Evolutionary conservation across 2,888 invertebrate genomes (phyloP), one percentile per base, ranked within the genome.

Genomic region (Melitaea athalia): DNA sequence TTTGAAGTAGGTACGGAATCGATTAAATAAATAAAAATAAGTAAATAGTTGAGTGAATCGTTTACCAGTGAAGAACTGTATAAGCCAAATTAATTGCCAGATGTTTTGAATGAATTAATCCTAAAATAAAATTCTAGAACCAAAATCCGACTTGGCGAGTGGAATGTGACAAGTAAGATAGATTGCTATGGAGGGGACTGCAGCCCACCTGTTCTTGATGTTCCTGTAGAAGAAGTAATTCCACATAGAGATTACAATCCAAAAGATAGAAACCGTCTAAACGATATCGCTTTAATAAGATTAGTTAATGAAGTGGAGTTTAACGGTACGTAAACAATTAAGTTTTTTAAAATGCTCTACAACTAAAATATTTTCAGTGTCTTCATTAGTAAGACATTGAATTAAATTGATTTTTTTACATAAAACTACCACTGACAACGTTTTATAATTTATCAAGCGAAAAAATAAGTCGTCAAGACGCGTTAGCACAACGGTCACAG

Each of bases 271-370:
- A 93, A 95, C 77, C 95, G 95, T 76, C 87, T 91, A 38, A 89
- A 96, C 79, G 97, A 97, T 79, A 95, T 97, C 55, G 97, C 96
- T 0, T 85, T 97, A 14, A 78, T 97, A 49, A 93, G 96, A 64
- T 86, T 97, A 14, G 77, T 87, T 0, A 80, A 81, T 0, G 85
- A 93, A 43, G 94, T 95, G 0, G 72, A 78, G 5, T 94, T 91
- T 77, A 94, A 93, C 63, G 92, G 94, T 94, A 82, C 79, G 66
- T 65, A 38, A 38, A 0, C 38, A 3, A 38, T 38, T 38, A 3
- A 38, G 5, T 38, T 38, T 47, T 33, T 31, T 49, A 49, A 38
- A 38, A 47, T 38, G 38, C 38, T 7, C 5, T 38, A 8, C 38
- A 38, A 38, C 5, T 24, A 24, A 24, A 24, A 24, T 3, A 24